Evolutionary conservation across 1,140 invertebrate species (phyloP), one percentile per base, ranked within the genome.

Genomic region (Araneus ventricosus): DNA sequence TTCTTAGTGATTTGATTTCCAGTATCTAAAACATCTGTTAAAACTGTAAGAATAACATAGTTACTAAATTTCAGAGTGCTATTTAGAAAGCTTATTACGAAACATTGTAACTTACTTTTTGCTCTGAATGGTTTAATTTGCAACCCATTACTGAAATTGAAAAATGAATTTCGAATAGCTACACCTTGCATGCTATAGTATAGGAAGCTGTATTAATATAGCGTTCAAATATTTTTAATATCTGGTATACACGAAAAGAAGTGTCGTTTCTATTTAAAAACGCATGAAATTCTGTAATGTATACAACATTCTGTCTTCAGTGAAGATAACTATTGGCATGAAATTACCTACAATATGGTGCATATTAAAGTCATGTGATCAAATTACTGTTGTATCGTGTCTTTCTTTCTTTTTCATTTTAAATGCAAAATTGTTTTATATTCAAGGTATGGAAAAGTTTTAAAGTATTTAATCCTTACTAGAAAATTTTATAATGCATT

Each of bases 221-320:
- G 70, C 34, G 30, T 75, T 37, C 4, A 75, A 75, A 75, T 75
- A 75, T 75, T 75, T 75, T 75, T 75, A 27, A 34, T 75, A 75
- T 20, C 30, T 63, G 27, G 34, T 75, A 37, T 75, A 75, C 70
- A 75, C 37, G 20, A 75, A 75, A 75, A 34, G 7, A 37, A 75
- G 6, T 75, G 70, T 34, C 37, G 2, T 37, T 75, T 75, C 27
- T 75, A 75, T 34, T 37, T 1, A 17, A 34, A 75, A 34, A 17
- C 20, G 70, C 70, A 70, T 70, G 67, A 34, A 70, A 4, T n/a
- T 27, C n/a, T 67, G 27, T 67, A 27, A n/a, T 67, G 10, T 37
- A 37, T 75, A 37, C 14, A 34, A 20, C 17, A 37, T 17, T 82
- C 20, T 82, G 80, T 82, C 80, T 82, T 45, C 80, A n/a, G 41